A percentile compares a stretch with the other conserved stretches of the same genome.
These are phyloP conservation scores for Cranoglanis bouderius DNA, from an alignment of 2,113 vertebrate species.

Conservation along the genomic window DNA sequence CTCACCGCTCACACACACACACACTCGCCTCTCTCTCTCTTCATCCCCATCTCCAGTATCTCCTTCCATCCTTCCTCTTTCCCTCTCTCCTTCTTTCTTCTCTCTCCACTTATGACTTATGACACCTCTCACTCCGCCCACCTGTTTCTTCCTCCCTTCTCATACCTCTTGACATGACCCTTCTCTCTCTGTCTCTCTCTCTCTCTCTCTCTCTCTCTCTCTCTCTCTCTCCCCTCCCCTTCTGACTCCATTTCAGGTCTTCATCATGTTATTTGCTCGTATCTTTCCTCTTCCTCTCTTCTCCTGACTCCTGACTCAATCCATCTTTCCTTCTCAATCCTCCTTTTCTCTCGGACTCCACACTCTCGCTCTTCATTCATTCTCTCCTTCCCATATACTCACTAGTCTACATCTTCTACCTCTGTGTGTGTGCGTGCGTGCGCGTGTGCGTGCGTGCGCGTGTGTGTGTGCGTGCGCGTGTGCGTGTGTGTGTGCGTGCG, in stretches of 20 bases:
- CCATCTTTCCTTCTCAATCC: not conserved
- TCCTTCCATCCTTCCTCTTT: not conserved
- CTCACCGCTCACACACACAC: too few relatives aligned
- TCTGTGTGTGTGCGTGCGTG: slow-evolving; percentile 28
- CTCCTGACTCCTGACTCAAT: not conserved
- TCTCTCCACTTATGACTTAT: not conserved
- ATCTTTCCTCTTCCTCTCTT: not conserved
- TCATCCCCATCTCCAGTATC: not conserved
- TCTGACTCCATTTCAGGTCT: not conserved
- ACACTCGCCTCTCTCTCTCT: not conserved
- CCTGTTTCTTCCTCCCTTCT: not conserved
- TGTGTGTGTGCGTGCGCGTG: slow-evolving; percentile 8
- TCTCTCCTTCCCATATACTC: not conserved
- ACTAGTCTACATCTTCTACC: slow-evolving; percentile 25
- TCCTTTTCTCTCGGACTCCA: not conserved
- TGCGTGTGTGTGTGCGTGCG: slow-evolving; percentile 38
- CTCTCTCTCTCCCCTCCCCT: too few relatives aligned
- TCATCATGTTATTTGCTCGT: not conserved
- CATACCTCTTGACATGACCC: too few relatives aligned
- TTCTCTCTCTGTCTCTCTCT: not conserved
- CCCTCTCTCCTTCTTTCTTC: not conserved
- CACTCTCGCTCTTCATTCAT: not conserved
- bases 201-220: not conserved
- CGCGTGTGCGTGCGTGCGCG: not conserved
- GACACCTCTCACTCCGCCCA: too few relatives aligned